Evolutionary conservation across 2,888 invertebrate genomes (phyloP), one percentile per base, ranked within the genome.

Genomic region (Apodemia duryi): DNA sequence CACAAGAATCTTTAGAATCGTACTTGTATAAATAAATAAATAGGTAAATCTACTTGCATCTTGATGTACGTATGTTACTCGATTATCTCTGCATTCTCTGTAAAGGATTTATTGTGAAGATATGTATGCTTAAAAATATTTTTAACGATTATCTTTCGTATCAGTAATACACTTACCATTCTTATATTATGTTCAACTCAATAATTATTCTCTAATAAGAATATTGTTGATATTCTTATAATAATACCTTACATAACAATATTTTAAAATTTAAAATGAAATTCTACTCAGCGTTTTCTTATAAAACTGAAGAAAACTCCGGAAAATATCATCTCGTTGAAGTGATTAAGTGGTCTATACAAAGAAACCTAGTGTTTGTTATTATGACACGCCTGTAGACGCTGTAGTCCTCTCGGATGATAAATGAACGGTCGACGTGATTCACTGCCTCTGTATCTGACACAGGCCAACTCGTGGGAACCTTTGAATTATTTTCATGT

Each of bases 401-500:
- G 77, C 69, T 77, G 77, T 77, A 77, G 65, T 65, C 73, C 73
- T 73, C 68, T 65, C 64, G 64, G 73, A 82, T 83, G 82, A 83
- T 82, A 79, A 81, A 83, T 81, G 77, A 73, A 72, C 73, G 75
- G 75, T 70, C 77, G 76, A 77, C 78, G 65, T 82, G 81, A 80
- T 81, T 80, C 80, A 80, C 74, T 70, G 73, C 74, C 71, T 68
- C 75, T 67, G 67, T 70, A 66, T 69, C 70, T 66, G 69, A 68
- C 71, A 71, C 70, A 67, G 68, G 62, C 70, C 72, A 68, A 64
- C 71, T 69, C 69, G 66, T 43, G 71, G 67, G 69, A 28, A 67
- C 66, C 71, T 71, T 68, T 69, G 73, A 70, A 73, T 72, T 73
- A 72, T 74, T 74, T 73, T 61, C 52, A 52, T 72, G 70, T 71